phyloP scores from a whole-genome alignment of 2,797 vertebrate genomes.

The Myripristis murdjan region DNA sequence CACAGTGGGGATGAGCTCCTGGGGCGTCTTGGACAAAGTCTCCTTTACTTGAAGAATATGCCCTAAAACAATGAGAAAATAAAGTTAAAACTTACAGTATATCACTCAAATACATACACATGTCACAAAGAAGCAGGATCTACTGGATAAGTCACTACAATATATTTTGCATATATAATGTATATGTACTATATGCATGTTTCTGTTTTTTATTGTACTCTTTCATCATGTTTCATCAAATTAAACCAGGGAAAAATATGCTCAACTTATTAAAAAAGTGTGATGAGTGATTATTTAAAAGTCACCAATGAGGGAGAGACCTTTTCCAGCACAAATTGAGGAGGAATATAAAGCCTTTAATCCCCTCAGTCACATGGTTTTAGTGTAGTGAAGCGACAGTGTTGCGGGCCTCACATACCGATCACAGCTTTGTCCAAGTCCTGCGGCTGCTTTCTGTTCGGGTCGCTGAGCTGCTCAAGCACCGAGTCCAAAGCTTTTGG shows the following conservation, averaged over 20 bases:
- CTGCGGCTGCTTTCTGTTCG: conserved; percentile 80
- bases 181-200: background rate
- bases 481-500: conserved; percentile 77
- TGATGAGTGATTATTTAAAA: background rate
- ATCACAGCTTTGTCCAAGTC: conserved; percentile 82
- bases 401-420: conserved; percentile 69
- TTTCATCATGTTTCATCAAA: background rate
- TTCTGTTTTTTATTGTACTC: background rate
- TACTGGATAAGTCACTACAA: no score
- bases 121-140: no score
- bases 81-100: background rate
- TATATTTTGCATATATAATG: no score
- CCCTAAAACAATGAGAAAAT: conserved; percentile 57
- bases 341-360: background rate
- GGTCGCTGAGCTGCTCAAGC: conserved; percentile 79
- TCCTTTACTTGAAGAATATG: conserved; percentile 84
- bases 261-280: background rate
- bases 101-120: background rate
- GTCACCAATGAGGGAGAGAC: no score
- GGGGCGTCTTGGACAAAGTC: conserved; percentile 72
- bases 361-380: conserved; percentile 40
- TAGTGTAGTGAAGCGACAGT: conserved; percentile 20
- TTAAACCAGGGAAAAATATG: no score
- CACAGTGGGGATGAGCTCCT: conserved; percentile 79
- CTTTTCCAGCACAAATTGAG: background rate